These are phyloP conservation scores for Apis mellifera DNA, from an alignment of 1,140 invertebrate species.

Conservation along the genomic window DNA sequence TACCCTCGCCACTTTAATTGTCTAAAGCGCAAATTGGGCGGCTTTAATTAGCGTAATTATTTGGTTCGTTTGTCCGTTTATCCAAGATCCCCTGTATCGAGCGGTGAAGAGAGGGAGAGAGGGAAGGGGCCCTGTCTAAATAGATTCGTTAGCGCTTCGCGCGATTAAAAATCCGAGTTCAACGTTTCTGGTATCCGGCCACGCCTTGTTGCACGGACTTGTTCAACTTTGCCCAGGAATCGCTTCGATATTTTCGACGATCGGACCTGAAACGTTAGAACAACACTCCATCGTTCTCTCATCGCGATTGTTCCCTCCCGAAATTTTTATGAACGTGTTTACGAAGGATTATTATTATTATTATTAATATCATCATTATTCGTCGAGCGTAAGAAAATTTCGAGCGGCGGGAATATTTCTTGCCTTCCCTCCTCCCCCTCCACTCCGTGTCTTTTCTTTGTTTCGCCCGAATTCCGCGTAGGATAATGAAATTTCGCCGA, in stretches of 20 bases:
- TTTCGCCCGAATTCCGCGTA: not conserved
- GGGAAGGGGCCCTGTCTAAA: slow-evolving; percentile 43
- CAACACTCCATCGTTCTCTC: not conserved
- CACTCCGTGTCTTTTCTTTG: not conserved
- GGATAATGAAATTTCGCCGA: not conserved
- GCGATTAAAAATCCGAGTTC: slow-evolving; percentile 65
- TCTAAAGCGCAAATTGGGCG: slow-evolving; percentile 78
- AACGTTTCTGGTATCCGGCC: not conserved
- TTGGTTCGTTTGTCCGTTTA: slow-evolving; percentile 73
- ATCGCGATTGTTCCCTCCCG: not conserved
- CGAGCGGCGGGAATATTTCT: not conserved
- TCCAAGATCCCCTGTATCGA: slow-evolving; percentile 70
- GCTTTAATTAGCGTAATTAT: slow-evolving; percentile 81
- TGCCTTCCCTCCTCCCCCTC: too few relatives aligned
- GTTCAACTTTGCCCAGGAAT: slow-evolving; percentile 9
- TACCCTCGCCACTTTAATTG: slow-evolving; percentile 77
- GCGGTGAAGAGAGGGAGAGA: slow-evolving; percentile 13
- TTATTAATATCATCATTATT: too few relatives aligned
- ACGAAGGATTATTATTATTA: too few relatives aligned
- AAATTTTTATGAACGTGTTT: not conserved
- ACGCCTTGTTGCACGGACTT: slow-evolving; percentile 19
- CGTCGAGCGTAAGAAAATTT: not conserved
- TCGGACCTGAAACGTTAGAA: too few relatives aligned
- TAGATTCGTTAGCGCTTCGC: slow-evolving; percentile 64
- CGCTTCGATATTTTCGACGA: not conserved